These are phyloP conservation scores for Cylloceria caligata DNA, from an alignment of 2,888 invertebrate genomes.

Conservation along the genomic window DNA sequence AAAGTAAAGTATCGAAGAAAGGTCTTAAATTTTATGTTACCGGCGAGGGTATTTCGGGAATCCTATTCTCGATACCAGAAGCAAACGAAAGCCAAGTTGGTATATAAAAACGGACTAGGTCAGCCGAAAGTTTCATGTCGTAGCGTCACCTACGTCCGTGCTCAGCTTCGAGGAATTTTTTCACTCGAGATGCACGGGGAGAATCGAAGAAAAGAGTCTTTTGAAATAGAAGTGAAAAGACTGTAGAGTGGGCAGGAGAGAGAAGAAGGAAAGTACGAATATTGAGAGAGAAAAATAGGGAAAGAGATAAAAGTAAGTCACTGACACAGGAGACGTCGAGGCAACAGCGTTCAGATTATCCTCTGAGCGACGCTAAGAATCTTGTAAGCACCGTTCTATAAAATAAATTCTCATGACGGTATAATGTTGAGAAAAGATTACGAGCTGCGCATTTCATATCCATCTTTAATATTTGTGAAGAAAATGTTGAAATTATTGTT, in stretches of 20 bases:
- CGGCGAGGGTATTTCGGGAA: conserved; percentile 2
- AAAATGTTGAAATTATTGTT: not conserved
- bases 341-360: not conserved
- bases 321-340: not conserved
- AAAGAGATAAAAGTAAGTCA: not conserved
- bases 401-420: not conserved
- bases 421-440: not conserved
- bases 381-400: not conserved
- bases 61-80: not conserved
- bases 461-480: not conserved
- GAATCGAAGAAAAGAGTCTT: conserved; percentile 29
- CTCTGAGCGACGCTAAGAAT: not conserved
- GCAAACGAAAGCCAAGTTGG: not conserved
- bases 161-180: conserved; percentile 25
- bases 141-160: conserved; percentile 6
- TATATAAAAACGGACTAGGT: conserved; percentile 1
- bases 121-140: conserved; percentile 17
- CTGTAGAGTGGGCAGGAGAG: not conserved
- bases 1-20: conserved; percentile 2
- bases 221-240: conserved; percentile 30
- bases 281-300: conserved; percentile 10
- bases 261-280: not conserved
- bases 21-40: not conserved
- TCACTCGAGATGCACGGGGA: conserved; percentile 6
- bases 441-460: not conserved